A percentile compares a stretch with the other conserved stretches of the same genome.
Conservation (phyloP, 2,888 invertebrate genomes). For the Criorhina ranunculi region DNA sequence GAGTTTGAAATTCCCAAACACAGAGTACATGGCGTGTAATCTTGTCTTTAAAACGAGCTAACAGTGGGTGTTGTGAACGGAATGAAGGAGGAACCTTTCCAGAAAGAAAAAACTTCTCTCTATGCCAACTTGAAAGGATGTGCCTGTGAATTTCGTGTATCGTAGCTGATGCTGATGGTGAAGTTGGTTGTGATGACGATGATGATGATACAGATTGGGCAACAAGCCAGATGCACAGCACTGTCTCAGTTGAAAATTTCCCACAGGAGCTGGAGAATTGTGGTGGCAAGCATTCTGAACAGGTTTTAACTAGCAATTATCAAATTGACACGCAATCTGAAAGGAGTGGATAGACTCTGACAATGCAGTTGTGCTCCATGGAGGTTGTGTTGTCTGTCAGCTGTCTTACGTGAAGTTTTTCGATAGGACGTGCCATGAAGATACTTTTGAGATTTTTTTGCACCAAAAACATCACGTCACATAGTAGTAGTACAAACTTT, state of each 20-base stretch:
- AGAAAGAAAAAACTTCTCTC: constrained; percentile 43
- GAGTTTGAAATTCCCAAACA: constrained; percentile 52
- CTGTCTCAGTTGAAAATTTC: constrained; percentile 35
- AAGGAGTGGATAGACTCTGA: constrained; percentile 25
- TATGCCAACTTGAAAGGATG: constrained; percentile 46
- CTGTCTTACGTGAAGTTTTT: constrained; percentile 45
- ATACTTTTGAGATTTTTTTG: too few species aligned
- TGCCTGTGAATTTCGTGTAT: constrained; percentile 9
- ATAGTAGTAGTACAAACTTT: background rate
- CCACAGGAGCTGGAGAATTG: background rate
- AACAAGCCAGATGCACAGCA: constrained; percentile 59
- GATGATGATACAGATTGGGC: constrained; percentile 41
- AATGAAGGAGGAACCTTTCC: constrained; percentile 42
- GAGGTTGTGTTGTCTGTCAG: background rate
- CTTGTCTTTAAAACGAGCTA: constrained; percentile 24
- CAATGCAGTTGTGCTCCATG: constrained; percentile 1
- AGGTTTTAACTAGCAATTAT: constrained; percentile 69
- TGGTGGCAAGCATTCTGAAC: constrained; percentile 21
- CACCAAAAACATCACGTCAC: too few species aligned
- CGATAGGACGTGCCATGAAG: constrained; percentile 18
- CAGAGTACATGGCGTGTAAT: constrained; percentile 18
- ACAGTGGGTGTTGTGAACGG: background rate
- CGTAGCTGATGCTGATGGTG: background rate
- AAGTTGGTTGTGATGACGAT: background rate
- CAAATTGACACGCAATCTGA: constrained; percentile 69